Evolutionary conservation across 2,888 invertebrate genomes (phyloP).

Genomic region (Parochlus steinenii): DNA sequence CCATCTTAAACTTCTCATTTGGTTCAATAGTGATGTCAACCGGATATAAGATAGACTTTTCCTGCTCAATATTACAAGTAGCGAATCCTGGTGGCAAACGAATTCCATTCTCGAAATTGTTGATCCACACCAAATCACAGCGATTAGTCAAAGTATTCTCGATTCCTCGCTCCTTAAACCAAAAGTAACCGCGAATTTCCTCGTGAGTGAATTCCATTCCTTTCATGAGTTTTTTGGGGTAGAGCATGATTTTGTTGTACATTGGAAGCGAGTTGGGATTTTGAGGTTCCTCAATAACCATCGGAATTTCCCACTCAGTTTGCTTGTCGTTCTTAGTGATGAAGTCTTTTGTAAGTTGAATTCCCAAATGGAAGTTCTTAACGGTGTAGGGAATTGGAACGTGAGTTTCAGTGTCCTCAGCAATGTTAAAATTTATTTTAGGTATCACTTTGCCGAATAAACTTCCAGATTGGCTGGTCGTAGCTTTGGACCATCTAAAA

Average conservation of each 20-base stretch:
- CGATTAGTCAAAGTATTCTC: conserved; percentile 19
- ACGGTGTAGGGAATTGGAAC: neutral
- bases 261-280: conserved; percentile 18
- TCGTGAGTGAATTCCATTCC: conserved; percentile 25
- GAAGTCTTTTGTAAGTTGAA: conserved; percentile 18
- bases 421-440: neutral
- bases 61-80: conserved; percentile 16
- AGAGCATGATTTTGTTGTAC: conserved; percentile 25
- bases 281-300: conserved; percentile 22
- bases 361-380: conserved; percentile 14
- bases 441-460: conserved; percentile 14
- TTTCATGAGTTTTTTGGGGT: conserved; percentile 25
- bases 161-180: conserved; percentile 18
- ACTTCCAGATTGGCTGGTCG: conserved; percentile 26
- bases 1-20: conserved; percentile 14
- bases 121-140: conserved; percentile 20
- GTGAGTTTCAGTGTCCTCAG: conserved; percentile 5
- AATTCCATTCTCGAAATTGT: conserved; percentile 15
- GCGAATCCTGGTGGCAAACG: conserved; percentile 26
- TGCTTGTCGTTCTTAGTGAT: conserved; percentile 20
- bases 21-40: neutral
- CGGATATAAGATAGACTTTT: neutral
- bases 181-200: conserved; percentile 22
- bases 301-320: conserved; percentile 21
- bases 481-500: conserved; percentile 13